phyloP scores from a whole-genome alignment of 2,797 vertebrate genomes.

The Pseudochromis fuscus region DNA sequence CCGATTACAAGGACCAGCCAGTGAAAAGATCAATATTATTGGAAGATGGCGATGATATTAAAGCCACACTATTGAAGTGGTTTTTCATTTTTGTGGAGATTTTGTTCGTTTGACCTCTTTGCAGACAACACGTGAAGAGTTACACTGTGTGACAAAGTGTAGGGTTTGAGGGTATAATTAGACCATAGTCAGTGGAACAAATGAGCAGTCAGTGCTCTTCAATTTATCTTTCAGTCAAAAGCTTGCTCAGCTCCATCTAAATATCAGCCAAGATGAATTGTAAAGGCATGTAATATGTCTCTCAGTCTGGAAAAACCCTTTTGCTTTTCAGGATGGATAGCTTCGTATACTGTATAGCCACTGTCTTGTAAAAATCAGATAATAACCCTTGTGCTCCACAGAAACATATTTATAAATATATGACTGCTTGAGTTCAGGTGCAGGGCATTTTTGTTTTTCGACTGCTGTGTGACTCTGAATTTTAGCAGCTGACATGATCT shows the following conservation, averaged over 20 bases:
- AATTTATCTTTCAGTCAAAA: slow-evolving; percentile 58
- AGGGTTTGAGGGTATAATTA: slow-evolving; percentile 42
- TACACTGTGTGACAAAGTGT: slow-evolving; percentile 27
- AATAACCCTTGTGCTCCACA: slow-evolving; percentile 29
- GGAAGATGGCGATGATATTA: slow-evolving; percentile 38
- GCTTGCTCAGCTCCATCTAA: slow-evolving; percentile 21
- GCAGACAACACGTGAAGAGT: slow-evolving; percentile 17
- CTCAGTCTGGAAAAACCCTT: slow-evolving; percentile 17
- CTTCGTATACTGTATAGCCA: slow-evolving; percentile 8
- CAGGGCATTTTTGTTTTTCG: slow-evolving; percentile 61
- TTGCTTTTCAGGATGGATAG: background rate
- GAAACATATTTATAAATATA: slow-evolving; percentile 49
- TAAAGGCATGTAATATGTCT: background rate
- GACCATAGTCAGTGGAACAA: slow-evolving; percentile 53
- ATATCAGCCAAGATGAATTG: slow-evolving; percentile 19
- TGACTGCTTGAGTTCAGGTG: slow-evolving; percentile 64
- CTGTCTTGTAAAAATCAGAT: slow-evolving; percentile 34
- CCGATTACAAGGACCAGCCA: slow-evolving; percentile 46
- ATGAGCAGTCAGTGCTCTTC: slow-evolving; percentile 55
- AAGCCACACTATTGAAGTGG: background rate
- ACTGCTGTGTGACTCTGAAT: slow-evolving; percentile 49
- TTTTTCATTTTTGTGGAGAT: slow-evolving; percentile 19
- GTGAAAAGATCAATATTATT: slow-evolving; percentile 44
- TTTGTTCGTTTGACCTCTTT: slow-evolving; percentile 50
- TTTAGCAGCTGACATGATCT: slow-evolving; percentile 53